Conservation (phyloP, 2,113 vertebrate genomes). For the Phrynosoma blainvillii region DNA sequence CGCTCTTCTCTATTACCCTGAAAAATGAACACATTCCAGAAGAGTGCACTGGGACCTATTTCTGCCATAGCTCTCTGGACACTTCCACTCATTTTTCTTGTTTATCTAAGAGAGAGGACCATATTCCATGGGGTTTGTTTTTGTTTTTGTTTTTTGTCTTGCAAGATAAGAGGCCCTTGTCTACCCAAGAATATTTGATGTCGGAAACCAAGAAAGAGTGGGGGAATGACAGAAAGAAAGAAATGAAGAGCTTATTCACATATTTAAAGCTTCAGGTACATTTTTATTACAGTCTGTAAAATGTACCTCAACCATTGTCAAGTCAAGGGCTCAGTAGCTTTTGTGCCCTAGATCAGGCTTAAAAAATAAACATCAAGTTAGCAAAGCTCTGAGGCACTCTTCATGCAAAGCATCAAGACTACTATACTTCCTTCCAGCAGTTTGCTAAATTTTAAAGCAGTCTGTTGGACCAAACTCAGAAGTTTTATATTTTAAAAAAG, state of each 20-base stretch:
- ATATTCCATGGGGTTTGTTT: neutral
- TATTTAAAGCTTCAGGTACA: neutral
- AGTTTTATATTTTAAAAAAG: neutral
- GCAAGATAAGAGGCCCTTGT: neutral
- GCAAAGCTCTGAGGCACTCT: neutral
- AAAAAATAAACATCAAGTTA: neutral
- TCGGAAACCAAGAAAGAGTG: neutral
- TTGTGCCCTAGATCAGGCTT: neutral
- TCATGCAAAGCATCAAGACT: neutral
- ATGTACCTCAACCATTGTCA: neutral
- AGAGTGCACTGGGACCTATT: neutral
- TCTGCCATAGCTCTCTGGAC: neutral
- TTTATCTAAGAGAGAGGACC: neutral
- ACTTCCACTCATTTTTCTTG: neutral
- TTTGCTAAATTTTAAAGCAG: neutral
- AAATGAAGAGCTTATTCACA: neutral
- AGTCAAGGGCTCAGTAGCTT: neutral
- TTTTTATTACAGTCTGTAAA: neutral
- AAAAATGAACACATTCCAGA: conserved; percentile 38
- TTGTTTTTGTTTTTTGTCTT: neutral
- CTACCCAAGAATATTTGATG: neutral
- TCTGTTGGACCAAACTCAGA: neutral
- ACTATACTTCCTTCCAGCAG: neutral
- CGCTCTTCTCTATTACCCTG: neutral
- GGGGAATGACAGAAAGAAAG: neutral